Evolutionary conservation across 2,113 vertebrate genomes (phyloP).

Genomic region (Plotosus lineatus): DNA sequence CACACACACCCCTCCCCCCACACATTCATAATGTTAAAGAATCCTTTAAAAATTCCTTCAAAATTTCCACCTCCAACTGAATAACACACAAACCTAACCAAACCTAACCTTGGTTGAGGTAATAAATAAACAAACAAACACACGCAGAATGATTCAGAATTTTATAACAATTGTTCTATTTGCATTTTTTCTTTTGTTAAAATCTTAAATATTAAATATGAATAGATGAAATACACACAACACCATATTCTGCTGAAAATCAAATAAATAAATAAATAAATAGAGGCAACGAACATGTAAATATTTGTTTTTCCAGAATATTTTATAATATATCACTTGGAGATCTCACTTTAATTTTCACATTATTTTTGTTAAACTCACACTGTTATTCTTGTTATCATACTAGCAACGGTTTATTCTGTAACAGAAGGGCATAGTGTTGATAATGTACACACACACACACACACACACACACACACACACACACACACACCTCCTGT

Average conservation of each 20-base stretch:
- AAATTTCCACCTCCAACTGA: too few species aligned
- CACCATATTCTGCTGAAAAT: background rate
- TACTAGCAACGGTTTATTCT: background rate
- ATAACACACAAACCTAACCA: too few species aligned
- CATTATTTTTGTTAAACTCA: background rate
- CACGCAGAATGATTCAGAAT: too few species aligned
- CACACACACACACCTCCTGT: slow-evolving; percentile 44
- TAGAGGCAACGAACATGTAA: background rate
- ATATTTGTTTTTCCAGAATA: background rate
- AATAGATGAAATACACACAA: background rate
- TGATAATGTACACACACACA: slow-evolving; percentile 32
- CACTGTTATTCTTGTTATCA: background rate
- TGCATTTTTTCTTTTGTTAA: background rate
- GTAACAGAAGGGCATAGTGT: slow-evolving; percentile 29
- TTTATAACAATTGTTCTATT: background rate
- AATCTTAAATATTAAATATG: background rate
- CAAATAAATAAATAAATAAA: background rate
- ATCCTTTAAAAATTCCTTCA: too few species aligned
- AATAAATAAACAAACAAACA: too few species aligned
- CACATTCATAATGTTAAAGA: too few species aligned
- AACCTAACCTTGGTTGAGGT: too few species aligned
- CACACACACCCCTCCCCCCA: too few species aligned
- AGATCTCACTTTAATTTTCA: background rate
- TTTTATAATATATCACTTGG: background rate
- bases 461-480: slow-evolving; percentile 24